phyloP scores from a whole-genome alignment of 1,140 invertebrate genomes.

The Pteromalus puparum region DNA sequence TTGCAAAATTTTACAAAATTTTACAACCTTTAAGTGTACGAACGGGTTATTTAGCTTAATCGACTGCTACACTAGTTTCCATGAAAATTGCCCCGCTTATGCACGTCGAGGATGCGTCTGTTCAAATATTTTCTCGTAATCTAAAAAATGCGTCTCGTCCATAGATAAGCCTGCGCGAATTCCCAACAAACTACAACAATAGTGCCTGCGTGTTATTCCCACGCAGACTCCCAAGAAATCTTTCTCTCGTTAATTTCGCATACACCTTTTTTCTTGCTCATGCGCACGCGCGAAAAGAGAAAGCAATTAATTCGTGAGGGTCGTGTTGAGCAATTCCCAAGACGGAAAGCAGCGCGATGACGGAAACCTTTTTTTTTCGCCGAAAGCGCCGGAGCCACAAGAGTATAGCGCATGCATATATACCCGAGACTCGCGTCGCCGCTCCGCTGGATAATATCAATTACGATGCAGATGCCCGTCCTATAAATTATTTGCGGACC shows the following conservation, averaged over 20 bases:
- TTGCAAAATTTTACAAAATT: too few relatives aligned
- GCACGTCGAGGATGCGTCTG: neutral
- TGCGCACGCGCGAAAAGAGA: neutral
- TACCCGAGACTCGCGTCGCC: slow-evolving; percentile 9
- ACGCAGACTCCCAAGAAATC: neutral
- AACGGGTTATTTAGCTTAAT: too few relatives aligned
- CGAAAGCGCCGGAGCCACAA: too few relatives aligned
- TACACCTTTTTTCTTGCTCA: neutral
- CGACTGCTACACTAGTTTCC: too few relatives aligned
- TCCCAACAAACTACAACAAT: neutral
- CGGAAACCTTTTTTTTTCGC: slow-evolving; percentile 38
- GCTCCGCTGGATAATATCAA: slow-evolving; percentile 63
- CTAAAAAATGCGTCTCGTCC: neutral
- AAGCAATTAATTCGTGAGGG: slow-evolving; percentile 7
- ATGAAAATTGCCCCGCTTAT: too few relatives aligned
- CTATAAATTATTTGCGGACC: slow-evolving; percentile 61
- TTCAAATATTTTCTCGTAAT: neutral
- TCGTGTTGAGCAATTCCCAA: neutral
- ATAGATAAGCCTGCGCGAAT: neutral
- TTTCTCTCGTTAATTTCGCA: neutral
- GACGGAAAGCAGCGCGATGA: slow-evolving; percentile 41
- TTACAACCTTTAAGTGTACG: too few relatives aligned
- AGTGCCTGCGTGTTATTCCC: neutral
- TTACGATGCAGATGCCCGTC: slow-evolving; percentile 60
- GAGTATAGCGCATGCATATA: neutral